A percentile compares a stretch with the other conserved stretches of the same genome.
Evolutionary conservation across 2,888 invertebrate genomes (phyloP).

Genomic region (Polymixis flavicincta): DNA sequence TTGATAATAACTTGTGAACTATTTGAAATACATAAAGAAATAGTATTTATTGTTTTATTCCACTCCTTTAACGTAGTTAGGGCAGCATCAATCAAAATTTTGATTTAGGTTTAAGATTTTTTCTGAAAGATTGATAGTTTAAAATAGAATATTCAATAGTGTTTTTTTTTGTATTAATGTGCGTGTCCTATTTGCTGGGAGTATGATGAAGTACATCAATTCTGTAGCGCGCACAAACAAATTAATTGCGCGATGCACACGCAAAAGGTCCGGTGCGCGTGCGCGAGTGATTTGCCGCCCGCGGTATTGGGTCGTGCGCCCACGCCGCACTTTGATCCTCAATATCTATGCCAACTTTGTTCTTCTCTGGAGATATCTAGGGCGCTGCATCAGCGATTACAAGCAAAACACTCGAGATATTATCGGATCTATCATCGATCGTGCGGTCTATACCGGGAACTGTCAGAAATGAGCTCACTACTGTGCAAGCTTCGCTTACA

Average conservation of each 20-base stretch:
- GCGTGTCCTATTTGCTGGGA: slow-evolving; percentile 63
- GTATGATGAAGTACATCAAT: slow-evolving; percentile 74
- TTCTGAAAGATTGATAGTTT: slow-evolving; percentile 3
- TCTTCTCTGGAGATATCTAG: slow-evolving; percentile 87
- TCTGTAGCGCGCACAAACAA: slow-evolving; percentile 73
- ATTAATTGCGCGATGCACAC: slow-evolving; percentile 78
- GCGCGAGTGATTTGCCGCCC: slow-evolving; percentile 80
- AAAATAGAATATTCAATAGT: slow-evolving; percentile 11
- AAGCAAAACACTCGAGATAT: slow-evolving; percentile 76
- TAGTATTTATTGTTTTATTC: slow-evolving; percentile 86
- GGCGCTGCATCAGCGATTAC: slow-evolving; percentile 81
- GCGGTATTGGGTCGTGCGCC: slow-evolving; percentile 89
- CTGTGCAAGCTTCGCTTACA: slow-evolving; percentile 23
- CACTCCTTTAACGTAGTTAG: slow-evolving; percentile 67
- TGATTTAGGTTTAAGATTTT: slow-evolving; percentile 7
- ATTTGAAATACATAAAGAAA: slow-evolving; percentile 83
- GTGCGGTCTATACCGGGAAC: slow-evolving; percentile 56
- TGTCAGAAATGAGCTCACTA: slow-evolving; percentile 56
- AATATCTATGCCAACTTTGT: slow-evolving; percentile 89
- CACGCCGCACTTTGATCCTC: slow-evolving; percentile 89
- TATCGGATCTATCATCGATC: slow-evolving; percentile 73
- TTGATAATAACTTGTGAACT: slow-evolving; percentile 75
- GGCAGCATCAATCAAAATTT: slow-evolving; percentile 51
- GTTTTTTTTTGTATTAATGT: slow-evolving; percentile 31
- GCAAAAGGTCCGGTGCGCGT: slow-evolving; percentile 85